phyloP scores from a whole-genome alignment of 2,888 invertebrate species.

The Lithophane semibrunnea region DNA sequence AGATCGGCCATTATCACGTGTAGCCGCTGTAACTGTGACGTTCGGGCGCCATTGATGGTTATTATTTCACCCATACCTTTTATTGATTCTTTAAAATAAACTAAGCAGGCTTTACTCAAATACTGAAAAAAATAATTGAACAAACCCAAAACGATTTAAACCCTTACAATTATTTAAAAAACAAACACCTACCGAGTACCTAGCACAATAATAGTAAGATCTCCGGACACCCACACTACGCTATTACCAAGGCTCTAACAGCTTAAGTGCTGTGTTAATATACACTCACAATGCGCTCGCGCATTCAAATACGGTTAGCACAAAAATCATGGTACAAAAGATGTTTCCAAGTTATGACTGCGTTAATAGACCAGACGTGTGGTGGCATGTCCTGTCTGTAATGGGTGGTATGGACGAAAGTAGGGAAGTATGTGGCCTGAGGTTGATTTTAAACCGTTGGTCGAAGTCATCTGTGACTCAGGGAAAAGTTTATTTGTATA shows the following conservation, averaged over 20 bases:
- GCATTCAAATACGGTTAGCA: conserved; percentile 80
- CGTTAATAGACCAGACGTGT: conserved; percentile 82
- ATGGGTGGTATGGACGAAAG: conserved; percentile 65
- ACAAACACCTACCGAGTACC: conserved; percentile 16
- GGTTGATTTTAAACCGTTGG: background rate
- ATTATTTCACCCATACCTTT: background rate
- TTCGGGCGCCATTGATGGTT: no score
- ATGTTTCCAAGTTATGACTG: conserved; percentile 74
- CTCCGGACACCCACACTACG: conserved; percentile 76
- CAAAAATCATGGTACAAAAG: conserved; percentile 79
- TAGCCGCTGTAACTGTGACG: no score
- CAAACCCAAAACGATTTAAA: conserved; percentile 1
- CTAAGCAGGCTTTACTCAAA: background rate
- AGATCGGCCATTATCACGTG: no score
- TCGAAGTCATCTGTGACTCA: background rate
- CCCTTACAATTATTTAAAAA: conserved; percentile 14
- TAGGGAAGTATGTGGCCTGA: conserved; percentile 4
- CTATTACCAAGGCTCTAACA: conserved; percentile 80
- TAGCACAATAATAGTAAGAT: conserved; percentile 49
- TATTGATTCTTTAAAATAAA: background rate
- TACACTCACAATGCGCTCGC: conserved; percentile 72
- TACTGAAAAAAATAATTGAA: background rate
- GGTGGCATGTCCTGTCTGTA: conserved; percentile 73
- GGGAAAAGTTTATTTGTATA: background rate
- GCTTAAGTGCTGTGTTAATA: conserved; percentile 86